These are phyloP conservation scores for Platysteira castanea DNA, from an alignment of 2,113 vertebrate genomes.

Conservation along the genomic window DNA sequence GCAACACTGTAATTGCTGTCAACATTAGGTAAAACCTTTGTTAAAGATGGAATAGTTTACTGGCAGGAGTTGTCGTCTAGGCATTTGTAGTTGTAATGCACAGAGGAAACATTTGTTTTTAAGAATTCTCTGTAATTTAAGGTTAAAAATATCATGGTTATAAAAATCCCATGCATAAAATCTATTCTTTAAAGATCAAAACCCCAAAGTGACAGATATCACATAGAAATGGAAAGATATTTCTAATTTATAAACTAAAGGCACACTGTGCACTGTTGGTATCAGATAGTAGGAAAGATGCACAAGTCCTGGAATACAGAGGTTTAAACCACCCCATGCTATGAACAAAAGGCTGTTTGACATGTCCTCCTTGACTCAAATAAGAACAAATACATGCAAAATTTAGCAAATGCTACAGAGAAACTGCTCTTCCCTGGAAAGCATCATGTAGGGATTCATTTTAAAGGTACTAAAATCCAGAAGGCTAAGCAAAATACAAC, in stretches of 20 bases:
- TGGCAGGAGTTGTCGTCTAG: not conserved
- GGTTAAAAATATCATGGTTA: not conserved
- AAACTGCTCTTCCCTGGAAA: not conserved
- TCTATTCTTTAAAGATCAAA: not conserved
- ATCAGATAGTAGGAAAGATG: not conserved
- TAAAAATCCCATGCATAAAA: not conserved
- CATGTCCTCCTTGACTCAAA: not conserved
- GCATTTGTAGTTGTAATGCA: not conserved
- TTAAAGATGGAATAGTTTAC: not conserved
- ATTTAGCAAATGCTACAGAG: not conserved
- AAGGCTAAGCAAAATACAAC: not conserved
- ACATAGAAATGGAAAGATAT: not conserved
- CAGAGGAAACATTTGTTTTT: not conserved
- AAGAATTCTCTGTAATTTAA: not conserved
- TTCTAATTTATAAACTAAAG: not conserved
- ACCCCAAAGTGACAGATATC: not conserved
- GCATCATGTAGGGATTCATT: not conserved
- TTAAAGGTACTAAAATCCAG: not conserved
- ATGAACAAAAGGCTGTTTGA: conserved; percentile 37
- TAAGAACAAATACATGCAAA: not conserved
- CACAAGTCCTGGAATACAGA: not conserved
- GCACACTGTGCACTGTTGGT: not conserved
- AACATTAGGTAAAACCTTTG: not conserved
- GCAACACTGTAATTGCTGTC: not conserved
- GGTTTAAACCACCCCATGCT: conserved; percentile 6